Percentiles rank a stretch among this genome's conserved stretches.
These are phyloP conservation scores for Mus caroli DNA, from an alignment of 2,797 vertebrate genomes.

Conservation along the genomic window DNA sequence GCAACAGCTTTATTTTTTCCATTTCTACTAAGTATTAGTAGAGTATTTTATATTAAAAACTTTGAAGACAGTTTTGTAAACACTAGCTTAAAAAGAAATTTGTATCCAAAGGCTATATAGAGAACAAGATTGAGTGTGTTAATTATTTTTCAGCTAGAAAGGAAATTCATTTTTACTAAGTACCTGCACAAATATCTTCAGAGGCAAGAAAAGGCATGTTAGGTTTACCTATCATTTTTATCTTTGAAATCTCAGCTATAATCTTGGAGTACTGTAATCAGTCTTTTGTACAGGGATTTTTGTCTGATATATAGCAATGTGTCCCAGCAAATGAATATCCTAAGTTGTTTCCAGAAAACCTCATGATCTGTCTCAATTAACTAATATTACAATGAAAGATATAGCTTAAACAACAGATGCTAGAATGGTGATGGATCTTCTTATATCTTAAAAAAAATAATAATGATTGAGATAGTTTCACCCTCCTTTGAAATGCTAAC, in stretches of 20 bases:
- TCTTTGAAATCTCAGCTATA: slow-evolving; percentile 43
- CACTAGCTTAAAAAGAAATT: background rate
- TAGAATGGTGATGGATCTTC: background rate
- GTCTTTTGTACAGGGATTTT: background rate
- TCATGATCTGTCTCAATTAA: slow-evolving; percentile 10
- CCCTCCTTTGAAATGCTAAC: background rate
- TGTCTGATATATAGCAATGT: background rate
- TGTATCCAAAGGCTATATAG: slow-evolving; percentile 42
- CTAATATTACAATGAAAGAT: background rate
- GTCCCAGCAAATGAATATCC: background rate
- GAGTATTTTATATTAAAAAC: slow-evolving; percentile 65
- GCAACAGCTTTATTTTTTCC: background rate
- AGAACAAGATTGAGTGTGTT: slow-evolving; percentile 70
- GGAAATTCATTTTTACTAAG: slow-evolving; percentile 56
- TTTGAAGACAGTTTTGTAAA: slow-evolving; percentile 61
- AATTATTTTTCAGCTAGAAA: slow-evolving; percentile 71
- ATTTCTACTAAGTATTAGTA: slow-evolving; percentile 50
- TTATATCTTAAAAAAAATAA: slow-evolving; percentile 3
- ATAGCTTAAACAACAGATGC: slow-evolving; percentile 1
- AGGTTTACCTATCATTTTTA: slow-evolving; percentile 31
- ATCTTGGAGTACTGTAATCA: slow-evolving; percentile 29
- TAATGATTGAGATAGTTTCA: slow-evolving; percentile 39
- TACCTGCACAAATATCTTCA: slow-evolving; percentile 56
- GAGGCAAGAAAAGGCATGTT: slow-evolving; percentile 10
- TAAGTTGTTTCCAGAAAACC: background rate